phyloP scores from a whole-genome alignment of 2,797 vertebrate genomes.

The Antennarius maculatus region DNA sequence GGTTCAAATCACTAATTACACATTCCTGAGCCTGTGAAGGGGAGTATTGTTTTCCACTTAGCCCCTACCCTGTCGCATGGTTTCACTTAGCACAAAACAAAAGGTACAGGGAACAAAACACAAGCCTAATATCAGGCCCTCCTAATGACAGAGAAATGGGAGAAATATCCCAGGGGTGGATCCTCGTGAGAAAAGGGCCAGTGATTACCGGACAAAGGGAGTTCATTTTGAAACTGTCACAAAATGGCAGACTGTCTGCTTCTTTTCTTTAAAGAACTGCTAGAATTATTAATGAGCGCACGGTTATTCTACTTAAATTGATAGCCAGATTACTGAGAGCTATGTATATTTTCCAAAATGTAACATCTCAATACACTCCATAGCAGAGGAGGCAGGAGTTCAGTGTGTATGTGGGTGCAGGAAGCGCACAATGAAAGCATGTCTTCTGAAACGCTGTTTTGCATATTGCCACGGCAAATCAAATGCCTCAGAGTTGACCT shows the following conservation, averaged over 20 bases:
- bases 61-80: constrained; percentile 80
- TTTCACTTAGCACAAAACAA: constrained; percentile 83
- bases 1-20: constrained; percentile 83
- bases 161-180: constrained; percentile 79
- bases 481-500: constrained; percentile 76
- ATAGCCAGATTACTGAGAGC: constrained; percentile 1
- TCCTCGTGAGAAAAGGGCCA: constrained; percentile 80
- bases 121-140: constrained; percentile 73
- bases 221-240: constrained; percentile 77
- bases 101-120: constrained; percentile 81
- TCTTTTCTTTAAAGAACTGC: constrained; percentile 42
- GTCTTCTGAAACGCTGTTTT: constrained; percentile 74
- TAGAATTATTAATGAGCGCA: constrained; percentile 16
- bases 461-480: constrained; percentile 78
- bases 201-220: constrained; percentile 77
- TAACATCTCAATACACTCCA: constrained; percentile 14
- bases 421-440: constrained; percentile 42
- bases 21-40: constrained; percentile 82
- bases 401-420: constrained; percentile 28
- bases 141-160: constrained; percentile 80
- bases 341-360: neutral
- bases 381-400: neutral
- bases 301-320: constrained; percentile 1
- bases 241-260: constrained; percentile 74
- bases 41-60: constrained; percentile 81